These are phyloP conservation scores for Gerris buenoi DNA, from an alignment of 1,140 invertebrate species.

Conservation along the genomic window DNA sequence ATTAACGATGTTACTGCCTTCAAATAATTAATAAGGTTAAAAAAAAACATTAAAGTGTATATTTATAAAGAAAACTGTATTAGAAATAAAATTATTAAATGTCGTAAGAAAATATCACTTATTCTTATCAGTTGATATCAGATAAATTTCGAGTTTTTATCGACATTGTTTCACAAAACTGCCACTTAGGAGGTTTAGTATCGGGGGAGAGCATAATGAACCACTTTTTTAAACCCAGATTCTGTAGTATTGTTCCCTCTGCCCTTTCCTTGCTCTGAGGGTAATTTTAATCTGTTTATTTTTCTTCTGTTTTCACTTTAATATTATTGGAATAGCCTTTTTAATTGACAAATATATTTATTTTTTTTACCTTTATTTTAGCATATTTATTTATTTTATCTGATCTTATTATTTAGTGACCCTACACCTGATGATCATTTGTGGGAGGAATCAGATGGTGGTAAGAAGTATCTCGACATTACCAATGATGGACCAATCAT, in stretches of 20 bases:
- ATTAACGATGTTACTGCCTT: too few species aligned
- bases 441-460: background rate
- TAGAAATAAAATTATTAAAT: too few species aligned
- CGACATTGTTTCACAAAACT: too few species aligned
- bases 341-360: background rate
- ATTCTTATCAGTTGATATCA: too few species aligned
- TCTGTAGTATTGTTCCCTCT: background rate
- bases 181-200: too few species aligned
- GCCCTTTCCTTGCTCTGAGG: background rate
- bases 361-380: background rate
- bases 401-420: background rate
- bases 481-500: background rate
- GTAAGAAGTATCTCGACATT: background rate
- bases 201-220: too few species aligned
- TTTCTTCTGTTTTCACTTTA: background rate
- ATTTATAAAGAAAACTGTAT: too few species aligned
- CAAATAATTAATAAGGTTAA: too few species aligned
- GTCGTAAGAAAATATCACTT: too few species aligned
- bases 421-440: background rate
- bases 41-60: too few species aligned
- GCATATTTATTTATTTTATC: background rate
- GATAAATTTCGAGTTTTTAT: too few species aligned
- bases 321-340: background rate
- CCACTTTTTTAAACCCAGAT: background rate
- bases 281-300: background rate